phyloP scores from a whole-genome alignment of 2,888 invertebrate genomes.

The Schizotus pectinicornis region DNA sequence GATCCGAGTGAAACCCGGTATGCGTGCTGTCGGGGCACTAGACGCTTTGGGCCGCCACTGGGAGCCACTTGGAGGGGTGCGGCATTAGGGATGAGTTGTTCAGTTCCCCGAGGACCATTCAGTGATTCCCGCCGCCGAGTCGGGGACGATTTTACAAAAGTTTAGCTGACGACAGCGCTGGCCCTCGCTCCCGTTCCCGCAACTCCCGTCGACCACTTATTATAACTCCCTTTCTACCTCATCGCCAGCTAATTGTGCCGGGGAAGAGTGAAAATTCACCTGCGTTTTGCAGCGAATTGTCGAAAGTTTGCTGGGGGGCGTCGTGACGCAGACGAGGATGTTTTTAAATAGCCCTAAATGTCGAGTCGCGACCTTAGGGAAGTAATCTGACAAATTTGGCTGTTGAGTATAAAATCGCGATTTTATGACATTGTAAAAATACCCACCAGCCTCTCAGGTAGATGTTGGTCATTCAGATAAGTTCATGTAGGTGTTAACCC shows the following conservation, averaged over 20 bases:
- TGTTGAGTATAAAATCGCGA: no score
- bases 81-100: slow-evolving; percentile 36
- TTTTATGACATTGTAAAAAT: no score
- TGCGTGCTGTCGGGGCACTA: neutral
- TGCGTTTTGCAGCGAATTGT: neutral
- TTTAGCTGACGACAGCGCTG: slow-evolving; percentile 36
- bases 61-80: slow-evolving; percentile 9
- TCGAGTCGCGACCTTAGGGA: no score
- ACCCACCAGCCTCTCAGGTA: no score
- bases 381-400: no score
- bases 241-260: slow-evolving; percentile 21
- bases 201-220: slow-evolving; percentile 13
- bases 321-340: no score
- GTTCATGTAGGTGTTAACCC: no score
- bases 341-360: no score
- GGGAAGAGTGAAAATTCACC: slow-evolving; percentile 20
- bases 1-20: no score
- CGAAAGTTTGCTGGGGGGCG: no score
- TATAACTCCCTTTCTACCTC: slow-evolving; percentile 20
- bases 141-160: slow-evolving; percentile 36
- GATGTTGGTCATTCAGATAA: no score
- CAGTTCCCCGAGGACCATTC: slow-evolving; percentile 37
- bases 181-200: slow-evolving; percentile 3
- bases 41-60: neutral
- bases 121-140: slow-evolving; percentile 34